Evolutionary conservation across 2,888 invertebrate genomes (phyloP).

Genomic region (Apotomis betuletana): DNA sequence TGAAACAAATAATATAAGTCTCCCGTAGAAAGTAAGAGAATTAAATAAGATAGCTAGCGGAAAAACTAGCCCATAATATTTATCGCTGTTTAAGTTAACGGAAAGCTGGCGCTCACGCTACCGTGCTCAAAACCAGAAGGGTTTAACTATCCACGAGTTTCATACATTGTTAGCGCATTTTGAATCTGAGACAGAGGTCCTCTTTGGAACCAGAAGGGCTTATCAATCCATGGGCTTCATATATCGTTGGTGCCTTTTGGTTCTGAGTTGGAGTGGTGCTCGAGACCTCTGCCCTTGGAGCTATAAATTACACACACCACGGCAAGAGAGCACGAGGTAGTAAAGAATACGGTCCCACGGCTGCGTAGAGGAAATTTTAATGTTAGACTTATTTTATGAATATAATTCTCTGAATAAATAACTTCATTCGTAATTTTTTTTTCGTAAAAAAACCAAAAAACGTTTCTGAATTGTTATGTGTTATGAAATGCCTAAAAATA

Average conservation of each 20-base stretch:
- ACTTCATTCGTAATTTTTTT: too few species aligned
- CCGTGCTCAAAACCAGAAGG: too few species aligned
- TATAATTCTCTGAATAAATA: too few species aligned
- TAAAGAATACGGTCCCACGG: not conserved
- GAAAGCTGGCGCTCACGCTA: conserved; percentile 2
- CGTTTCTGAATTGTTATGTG: too few species aligned
- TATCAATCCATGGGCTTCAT: not conserved
- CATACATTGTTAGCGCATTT: too few species aligned
- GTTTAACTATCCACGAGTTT: too few species aligned
- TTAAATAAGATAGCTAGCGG: not conserved
- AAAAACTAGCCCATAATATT: conserved; percentile 11
- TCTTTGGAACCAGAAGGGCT: not conserved
- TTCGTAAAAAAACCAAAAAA: too few species aligned
- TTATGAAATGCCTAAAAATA: too few species aligned
- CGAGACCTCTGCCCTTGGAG: conserved; percentile 19
- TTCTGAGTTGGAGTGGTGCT: not conserved
- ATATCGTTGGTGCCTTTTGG: not conserved
- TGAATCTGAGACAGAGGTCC: not conserved
- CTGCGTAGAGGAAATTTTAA: not conserved
- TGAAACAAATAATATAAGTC: not conserved
- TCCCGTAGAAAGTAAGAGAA: not conserved
- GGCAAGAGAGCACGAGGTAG: conserved; percentile 5
- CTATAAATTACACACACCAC: conserved; percentile 21
- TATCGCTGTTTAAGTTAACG: conserved; percentile 12
- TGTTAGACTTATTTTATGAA: too few species aligned